Evolutionary conservation across 1,140 invertebrate species (phyloP), one percentile per base, ranked within the genome.

Genomic region (Zaprionus lachaisei): DNA sequence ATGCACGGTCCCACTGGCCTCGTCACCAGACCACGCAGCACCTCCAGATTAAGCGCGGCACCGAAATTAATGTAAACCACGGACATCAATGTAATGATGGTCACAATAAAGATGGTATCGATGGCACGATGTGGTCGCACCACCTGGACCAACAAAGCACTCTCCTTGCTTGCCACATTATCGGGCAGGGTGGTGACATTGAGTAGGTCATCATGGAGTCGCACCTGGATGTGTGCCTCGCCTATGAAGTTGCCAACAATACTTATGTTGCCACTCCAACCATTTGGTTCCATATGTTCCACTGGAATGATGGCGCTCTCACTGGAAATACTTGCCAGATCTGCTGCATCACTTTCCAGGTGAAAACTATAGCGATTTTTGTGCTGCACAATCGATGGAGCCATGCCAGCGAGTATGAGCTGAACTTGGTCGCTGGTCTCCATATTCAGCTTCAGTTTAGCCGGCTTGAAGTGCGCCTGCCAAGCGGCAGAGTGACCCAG

Each of bases 1-100:
- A 98, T 97, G 1, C 93, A 92, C 0, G 98, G 97, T 37, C 96
- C 91, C n/a, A 98, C 94, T 0, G 98, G 98, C 75, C 94, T 95
- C 70, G 94, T 95, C 1, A 98, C 70, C 12, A 96, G 95, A 2
- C 94, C 93, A 74, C 95, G 95, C 5, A 98, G 94, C 6, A 96
- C 94, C 1, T 79, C 94, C 86, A 97, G 95, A 91, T 98, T 96
- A 86, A 99, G 94, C 1, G 98, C 97, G 92, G 97, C 98, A 1
- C 98, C 98, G 94, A 99, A 98, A 93, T 99, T 98, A 54, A 99
- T 96, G 91, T 98, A 99, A 72, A 98, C 95, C 55, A 98, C 93
- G 1, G 96, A 95, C 60, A 98, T 97, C 54, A 99, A 94, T 56
- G 95, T 92, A 9, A 96, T 96, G 5, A 98, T 95, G 66, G 96